Evolutionary conservation across 2,888 invertebrate species (phyloP).

Genomic region (Thelaira solivaga): DNA sequence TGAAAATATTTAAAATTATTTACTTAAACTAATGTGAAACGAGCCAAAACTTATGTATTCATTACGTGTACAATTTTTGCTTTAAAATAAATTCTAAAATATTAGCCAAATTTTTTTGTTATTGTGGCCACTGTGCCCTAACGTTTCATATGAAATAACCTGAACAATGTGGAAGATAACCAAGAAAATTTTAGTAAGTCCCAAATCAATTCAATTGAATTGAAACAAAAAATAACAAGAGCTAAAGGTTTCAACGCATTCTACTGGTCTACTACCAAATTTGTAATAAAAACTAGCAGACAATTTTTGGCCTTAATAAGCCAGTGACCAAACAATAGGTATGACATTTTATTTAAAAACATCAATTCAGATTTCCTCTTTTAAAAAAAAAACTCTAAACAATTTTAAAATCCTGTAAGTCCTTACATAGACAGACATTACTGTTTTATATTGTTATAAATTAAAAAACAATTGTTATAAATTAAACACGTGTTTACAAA

Average conservation of each 20-base stretch:
- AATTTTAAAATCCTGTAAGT: no score
- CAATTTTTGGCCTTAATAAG: slow-evolving; percentile 69
- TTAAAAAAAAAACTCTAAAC: not conserved
- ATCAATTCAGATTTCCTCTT: no score
- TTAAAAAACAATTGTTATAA: slow-evolving; percentile 67
- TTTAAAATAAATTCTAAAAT: no score
- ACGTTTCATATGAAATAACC: no score
- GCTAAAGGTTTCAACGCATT: slow-evolving; percentile 34
- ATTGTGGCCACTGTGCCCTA: no score
- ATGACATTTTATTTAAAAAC: slow-evolving; percentile 71
- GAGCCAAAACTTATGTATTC: no score
- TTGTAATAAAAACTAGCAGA: slow-evolving; percentile 35
- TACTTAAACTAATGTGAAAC: no score
- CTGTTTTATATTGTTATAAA: slow-evolving; percentile 3
- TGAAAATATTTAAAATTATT: no score
- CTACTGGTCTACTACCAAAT: slow-evolving; percentile 65
- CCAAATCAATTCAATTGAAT: not conserved
- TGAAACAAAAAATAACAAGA: not conserved
- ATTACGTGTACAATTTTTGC: no score
- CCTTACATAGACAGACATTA: slow-evolving; percentile 13
- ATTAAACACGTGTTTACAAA: slow-evolving; percentile 73
- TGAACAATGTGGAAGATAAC: no score
- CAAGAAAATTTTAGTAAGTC: not conserved
- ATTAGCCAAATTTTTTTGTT: no score
- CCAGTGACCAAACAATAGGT: slow-evolving; percentile 72